phyloP scores from a whole-genome alignment of 2,888 invertebrate genomes.

The Thymelicus acteon region DNA sequence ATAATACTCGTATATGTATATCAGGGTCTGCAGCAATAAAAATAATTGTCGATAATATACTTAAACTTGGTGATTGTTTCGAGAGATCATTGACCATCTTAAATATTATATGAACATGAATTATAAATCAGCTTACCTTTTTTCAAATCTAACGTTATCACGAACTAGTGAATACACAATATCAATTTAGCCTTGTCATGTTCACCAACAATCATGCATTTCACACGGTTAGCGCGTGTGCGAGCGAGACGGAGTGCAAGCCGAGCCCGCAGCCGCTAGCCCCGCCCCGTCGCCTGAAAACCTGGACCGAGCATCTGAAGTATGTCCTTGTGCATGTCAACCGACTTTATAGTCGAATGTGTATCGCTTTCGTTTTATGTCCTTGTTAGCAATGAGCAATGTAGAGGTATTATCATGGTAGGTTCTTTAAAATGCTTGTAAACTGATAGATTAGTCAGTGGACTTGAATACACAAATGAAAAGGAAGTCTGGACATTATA shows the following conservation, averaged over 20 bases:
- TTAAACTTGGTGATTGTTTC: too few relatives aligned
- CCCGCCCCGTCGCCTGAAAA: conserved; percentile 72
- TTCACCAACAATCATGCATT: conserved; percentile 57
- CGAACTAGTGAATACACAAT: background rate
- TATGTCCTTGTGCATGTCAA: conserved; percentile 62
- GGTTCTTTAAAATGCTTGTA: background rate
- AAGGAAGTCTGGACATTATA: too few relatives aligned
- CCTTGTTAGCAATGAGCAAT: background rate
- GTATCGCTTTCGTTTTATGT: conserved; percentile 12
- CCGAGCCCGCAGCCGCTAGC: conserved; percentile 55
- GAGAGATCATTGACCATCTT: too few relatives aligned
- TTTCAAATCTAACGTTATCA: conserved; percentile 9
- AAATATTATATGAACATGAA: background rate
- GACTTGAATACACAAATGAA: background rate
- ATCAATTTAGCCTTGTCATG: conserved; percentile 50
- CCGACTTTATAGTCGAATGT: conserved; percentile 5
- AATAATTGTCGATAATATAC: background rate
- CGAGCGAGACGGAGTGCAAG: conserved; percentile 48
- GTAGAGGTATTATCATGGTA: background rate
- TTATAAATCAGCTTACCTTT: background rate
- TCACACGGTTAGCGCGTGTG: conserved; percentile 59
- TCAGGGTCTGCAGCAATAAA: background rate
- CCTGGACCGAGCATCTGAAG: conserved; percentile 76
- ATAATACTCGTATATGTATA: too few relatives aligned
- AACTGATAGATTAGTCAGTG: background rate